Percentiles rank a stretch among this genome's conserved stretches.
Evolutionary conservation across 1,140 invertebrate genomes (phyloP).

Genomic region (Drosophila biarmipes): DNA sequence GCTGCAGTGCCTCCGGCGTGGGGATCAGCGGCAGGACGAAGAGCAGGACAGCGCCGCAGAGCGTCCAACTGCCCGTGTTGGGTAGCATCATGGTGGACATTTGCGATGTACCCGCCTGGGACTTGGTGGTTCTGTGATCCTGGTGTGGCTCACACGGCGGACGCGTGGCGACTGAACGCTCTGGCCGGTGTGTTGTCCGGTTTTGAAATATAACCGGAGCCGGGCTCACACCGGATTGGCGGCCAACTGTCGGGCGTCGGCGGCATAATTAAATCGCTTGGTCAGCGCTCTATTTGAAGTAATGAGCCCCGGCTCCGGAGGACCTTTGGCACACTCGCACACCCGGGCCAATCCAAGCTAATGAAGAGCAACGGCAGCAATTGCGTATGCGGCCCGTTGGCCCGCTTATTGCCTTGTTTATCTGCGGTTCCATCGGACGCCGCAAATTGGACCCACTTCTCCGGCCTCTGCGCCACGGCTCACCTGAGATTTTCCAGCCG

Average conservation of each 20-base stretch:
- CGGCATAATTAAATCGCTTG: constrained; percentile 71
- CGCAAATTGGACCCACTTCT: constrained; percentile 46
- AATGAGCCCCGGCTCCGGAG: constrained; percentile 51
- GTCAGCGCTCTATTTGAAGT: constrained; percentile 68
- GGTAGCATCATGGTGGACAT: constrained; percentile 6
- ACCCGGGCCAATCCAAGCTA: constrained; percentile 44
- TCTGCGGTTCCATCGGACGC: constrained; percentile 21
- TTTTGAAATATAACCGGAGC: constrained; percentile 71
- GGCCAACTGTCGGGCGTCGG: constrained; percentile 49
- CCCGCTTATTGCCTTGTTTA: constrained; percentile 76
- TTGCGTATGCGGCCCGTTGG: constrained; percentile 33
- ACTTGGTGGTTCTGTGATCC: neutral
- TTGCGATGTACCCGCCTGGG: neutral
- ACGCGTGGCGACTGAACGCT: constrained; percentile 53
- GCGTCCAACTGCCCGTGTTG: constrained; percentile 50
- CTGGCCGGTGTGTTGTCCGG: constrained; percentile 32
- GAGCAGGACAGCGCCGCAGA: constrained; percentile 58
- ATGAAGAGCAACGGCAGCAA: constrained; percentile 75
- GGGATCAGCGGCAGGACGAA: constrained; percentile 65
- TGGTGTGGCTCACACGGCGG: constrained; percentile 44
- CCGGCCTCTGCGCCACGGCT: neutral
- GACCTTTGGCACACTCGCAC: constrained; percentile 6
- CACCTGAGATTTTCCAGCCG: constrained; percentile 9
- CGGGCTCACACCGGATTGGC: constrained; percentile 17
- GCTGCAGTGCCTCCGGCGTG: constrained; percentile 61